Percentiles rank a stretch among this genome's conserved stretches.
Conservation (phyloP, 2,113 vertebrate genomes). For the Bubo blakistoni region DNA sequence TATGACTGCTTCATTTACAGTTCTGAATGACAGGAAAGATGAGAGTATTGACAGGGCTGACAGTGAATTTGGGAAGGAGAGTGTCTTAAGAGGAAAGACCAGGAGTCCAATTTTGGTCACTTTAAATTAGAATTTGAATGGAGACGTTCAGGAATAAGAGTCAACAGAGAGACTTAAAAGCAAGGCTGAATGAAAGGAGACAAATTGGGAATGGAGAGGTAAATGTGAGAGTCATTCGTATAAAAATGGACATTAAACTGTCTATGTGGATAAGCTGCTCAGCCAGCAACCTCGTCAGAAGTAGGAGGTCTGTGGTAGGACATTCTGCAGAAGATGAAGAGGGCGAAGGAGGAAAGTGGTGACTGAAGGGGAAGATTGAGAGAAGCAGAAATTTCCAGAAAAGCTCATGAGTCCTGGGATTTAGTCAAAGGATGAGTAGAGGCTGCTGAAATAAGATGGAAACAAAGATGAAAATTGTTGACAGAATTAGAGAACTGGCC, state of each 20-base stretch:
- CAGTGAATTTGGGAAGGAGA: neutral
- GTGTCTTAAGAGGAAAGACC: neutral
- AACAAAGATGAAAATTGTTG: neutral
- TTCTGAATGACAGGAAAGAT: neutral
- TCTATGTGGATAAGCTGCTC: neutral
- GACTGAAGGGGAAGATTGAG: neutral
- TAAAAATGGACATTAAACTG: neutral
- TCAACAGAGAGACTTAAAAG: neutral
- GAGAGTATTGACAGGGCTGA: neutral
- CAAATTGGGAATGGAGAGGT: neutral
- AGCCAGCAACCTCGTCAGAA: neutral
- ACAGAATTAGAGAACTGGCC: neutral
- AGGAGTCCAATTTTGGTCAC: neutral
- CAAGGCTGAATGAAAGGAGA: neutral
- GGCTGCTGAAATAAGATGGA: neutral
- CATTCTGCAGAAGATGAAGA: neutral
- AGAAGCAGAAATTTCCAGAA: neutral
- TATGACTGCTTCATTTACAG: neutral
- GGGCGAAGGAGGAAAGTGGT: neutral
- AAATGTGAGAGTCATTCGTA: neutral
- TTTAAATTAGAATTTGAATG: neutral
- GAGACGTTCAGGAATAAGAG: neutral
- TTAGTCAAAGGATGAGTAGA: neutral
- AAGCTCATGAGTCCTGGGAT: rapidly evolving
- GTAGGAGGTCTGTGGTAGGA: rapidly evolving